Base-by-base conservation (phyloP, 2,888 invertebrate genomes). In the Tiliacea citrago region DNA sequence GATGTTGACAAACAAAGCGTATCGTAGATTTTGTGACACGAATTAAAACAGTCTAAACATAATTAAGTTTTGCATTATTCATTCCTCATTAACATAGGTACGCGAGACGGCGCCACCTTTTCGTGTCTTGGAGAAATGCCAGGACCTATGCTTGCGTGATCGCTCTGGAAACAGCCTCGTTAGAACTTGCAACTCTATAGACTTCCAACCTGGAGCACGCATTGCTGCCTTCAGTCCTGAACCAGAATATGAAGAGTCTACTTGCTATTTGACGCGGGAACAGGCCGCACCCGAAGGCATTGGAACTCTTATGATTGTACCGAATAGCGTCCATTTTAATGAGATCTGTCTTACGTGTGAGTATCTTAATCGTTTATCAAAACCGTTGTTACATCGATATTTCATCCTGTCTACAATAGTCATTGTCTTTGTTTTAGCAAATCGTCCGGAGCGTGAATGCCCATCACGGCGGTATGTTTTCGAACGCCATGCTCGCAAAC, bases 301-400 rank as follows among this genome's bases (percentile, higher is more conserved):
- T 63, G 99, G 98, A 53, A 98, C 98, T 82, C 97, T 99, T n/a
- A 98, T 98, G 97, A 97, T 98, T 75, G 98, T 98, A 13, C 98
- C 98, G 1, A 98, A 98, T 87, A 98, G 98, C 90, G 98, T 98
- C 7, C 98, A 99, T 91, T 99, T 98, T 92, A 98, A 98, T 72
- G 99, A 99, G 97, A 98, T 99, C 77, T 99, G 99, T 93, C 97
- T 99, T 71, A 97, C 98, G 60, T 98, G 99, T 99, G 95, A 98
- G 98, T 97, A 73, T 69, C 29, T 9, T 21, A 55, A 61, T 57
- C 12, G 76, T 70, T 73, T 68, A 63, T 80, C 77, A 82, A 86
- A 74, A 75, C 77, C 72, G 49, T 77, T 75, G 7, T 47, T 12
- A 24, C 16, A 12, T 24, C 21, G 47, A 42, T 12, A 24, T 16